Evolutionary conservation across 2,888 invertebrate genomes (phyloP).

Genomic region (Eulithis prunata): DNA sequence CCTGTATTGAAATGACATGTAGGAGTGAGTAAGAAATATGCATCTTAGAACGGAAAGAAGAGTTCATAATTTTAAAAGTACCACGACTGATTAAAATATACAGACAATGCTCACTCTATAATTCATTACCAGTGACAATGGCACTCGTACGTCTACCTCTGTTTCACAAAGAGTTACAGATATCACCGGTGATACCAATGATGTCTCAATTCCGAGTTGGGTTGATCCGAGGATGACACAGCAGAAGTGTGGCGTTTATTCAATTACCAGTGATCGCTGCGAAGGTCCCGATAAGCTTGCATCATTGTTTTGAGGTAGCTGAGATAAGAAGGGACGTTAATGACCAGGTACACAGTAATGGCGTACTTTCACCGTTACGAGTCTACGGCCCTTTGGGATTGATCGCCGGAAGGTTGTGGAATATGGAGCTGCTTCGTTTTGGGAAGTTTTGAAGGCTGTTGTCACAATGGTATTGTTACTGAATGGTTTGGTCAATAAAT

Average conservation of each 20-base stretch:
- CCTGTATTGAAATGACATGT: no score
- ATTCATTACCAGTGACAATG: conserved; percentile 1
- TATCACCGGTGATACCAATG: conserved; percentile 47
- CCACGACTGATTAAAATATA: not conserved
- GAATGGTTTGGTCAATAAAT: not conserved
- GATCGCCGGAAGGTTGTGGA: conserved; percentile 52
- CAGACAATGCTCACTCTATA: not conserved
- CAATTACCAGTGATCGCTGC: conserved; percentile 59
- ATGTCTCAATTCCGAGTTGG: conserved; percentile 65
- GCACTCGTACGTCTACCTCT: conserved; percentile 11
- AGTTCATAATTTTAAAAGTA: not conserved
- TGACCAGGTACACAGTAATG: conserved; percentile 46
- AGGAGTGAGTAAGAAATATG: no score
- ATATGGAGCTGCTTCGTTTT: conserved; percentile 25
- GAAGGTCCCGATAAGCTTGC: conserved; percentile 39
- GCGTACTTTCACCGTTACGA: conserved; percentile 57
- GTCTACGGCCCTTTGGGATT: conserved; percentile 49
- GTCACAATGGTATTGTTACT: not conserved
- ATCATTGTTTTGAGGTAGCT: conserved; percentile 40
- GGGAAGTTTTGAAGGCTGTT: not conserved
- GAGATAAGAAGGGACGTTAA: conserved; percentile 43
- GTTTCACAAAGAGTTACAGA: conserved; percentile 45
- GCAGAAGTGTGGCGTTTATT: conserved; percentile 61
- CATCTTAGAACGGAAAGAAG: not conserved
- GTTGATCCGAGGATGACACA: conserved; percentile 57